A percentile compares a stretch with the other conserved stretches of the same genome.
Conservation (phyloP, 2,797 vertebrate species). For the Orientallactaga sibirica region DNA sequence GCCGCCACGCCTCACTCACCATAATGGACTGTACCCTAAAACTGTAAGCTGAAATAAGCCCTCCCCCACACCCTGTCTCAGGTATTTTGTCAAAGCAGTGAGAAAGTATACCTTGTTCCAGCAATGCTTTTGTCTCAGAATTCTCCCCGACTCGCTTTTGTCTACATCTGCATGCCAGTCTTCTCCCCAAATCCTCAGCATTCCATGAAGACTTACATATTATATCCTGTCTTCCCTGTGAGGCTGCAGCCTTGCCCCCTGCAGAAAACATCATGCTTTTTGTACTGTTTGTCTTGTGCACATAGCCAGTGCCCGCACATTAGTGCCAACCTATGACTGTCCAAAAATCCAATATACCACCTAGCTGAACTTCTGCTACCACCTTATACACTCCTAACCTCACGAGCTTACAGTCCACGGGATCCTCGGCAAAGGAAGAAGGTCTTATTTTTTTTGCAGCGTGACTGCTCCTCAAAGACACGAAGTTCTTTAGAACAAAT, state of each 20-base stretch:
- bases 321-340: not conserved
- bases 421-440: not conserved
- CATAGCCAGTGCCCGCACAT: not conserved
- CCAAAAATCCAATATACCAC: not conserved
- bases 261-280: not conserved
- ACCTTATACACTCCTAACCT: not conserved
- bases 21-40: no score
- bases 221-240: not conserved
- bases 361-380: not conserved
- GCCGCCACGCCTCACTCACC: no score
- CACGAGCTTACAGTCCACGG: not conserved
- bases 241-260: not conserved
- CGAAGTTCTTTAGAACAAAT: slow-evolving; percentile 27
- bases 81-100: no score
- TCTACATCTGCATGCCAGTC: not conserved
- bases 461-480: not conserved
- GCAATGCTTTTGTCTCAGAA: not conserved
- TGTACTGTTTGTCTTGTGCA: not conserved
- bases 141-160: no score
- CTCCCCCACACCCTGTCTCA: no score
- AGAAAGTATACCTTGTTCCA: no score
- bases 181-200: not conserved
- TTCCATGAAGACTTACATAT: not conserved
- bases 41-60: no score
- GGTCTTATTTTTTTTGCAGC: not conserved